Base-by-base conservation (phyloP, 1,140 invertebrate species). In the Leguminivora glycinivorella region DNA sequence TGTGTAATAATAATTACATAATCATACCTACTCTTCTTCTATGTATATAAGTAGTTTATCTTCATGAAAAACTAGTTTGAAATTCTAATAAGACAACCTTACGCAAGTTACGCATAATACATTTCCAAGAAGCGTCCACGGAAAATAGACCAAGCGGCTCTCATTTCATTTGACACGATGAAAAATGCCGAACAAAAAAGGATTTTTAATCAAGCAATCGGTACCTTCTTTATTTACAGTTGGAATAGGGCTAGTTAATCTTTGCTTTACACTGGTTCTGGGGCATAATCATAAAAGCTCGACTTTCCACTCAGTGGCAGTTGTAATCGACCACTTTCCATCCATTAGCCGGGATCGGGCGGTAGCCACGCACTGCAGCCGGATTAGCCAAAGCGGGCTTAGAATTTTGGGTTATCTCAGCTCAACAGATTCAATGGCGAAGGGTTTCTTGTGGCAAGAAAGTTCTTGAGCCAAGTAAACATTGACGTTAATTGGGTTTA, bases 321-420 rank as follows among this genome's bases (percentile, higher is more conserved):
- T 82, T 82, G 83, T 87, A 83, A 87, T 83, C 78, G 80, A 75
- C 76, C 83, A 83, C 83, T 86, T 83, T 79, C 77, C 81, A 72
- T 84, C 83, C 83, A 86, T 86, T 84, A 84, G 78, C 58, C 26
- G 58, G 26, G 58, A 63, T 63, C 25, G 58, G 26, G 14, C n/a
- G 58, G 58, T 63, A 14, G 58, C 58, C 26, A 63, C 58, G 58
- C 58, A 63, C 58, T 63, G 58, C 58, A 31, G 58, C 25, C 58
- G n/a, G 58, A 63, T 63, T 63, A 63, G 12, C 14, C 26, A 17
- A 63, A 17, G 26, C 58, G 58, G 58, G 7, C 14, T 63, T 31
- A 63, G 25, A 29, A 63, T 29, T 29, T 63, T 34, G 25, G 26
- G 58, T 63, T 63, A 63, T 63, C 58, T 63, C n/a, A 9, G 26